Percentiles rank a stretch among this genome's conserved stretches.
phyloP scores from a whole-genome alignment of 1,140 invertebrate species.

The Ceratosolen fusciceps region DNA sequence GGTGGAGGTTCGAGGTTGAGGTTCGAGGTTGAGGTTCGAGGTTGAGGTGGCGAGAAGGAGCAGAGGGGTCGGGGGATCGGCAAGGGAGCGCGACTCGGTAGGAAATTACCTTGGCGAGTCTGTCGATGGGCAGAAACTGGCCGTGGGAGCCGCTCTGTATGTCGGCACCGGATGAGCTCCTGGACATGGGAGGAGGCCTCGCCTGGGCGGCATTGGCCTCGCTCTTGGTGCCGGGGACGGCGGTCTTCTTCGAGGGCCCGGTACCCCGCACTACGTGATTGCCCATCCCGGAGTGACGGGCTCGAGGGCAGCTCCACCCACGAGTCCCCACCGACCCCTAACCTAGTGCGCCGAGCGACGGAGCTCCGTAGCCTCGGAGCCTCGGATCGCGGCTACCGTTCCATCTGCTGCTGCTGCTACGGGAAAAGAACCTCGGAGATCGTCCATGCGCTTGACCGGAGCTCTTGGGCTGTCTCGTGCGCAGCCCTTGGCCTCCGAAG shows the following conservation, averaged over 20 bases:
- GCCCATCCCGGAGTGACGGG: slow-evolving; percentile 55
- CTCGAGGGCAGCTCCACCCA: not conserved
- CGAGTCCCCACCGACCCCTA: not conserved
- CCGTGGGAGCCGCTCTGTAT: slow-evolving; percentile 73
- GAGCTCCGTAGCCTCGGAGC: not conserved
- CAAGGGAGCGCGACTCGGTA: slow-evolving; percentile 6
- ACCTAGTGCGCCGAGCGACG: not conserved
- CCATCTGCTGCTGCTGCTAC: not conserved
- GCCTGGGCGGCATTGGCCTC: slow-evolving; percentile 35
- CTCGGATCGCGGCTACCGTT: not conserved
- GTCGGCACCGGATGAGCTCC: slow-evolving; percentile 75
- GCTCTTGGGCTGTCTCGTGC: not conserved
- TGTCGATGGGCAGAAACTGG: slow-evolving; percentile 79
- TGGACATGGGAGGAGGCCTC: slow-evolving; percentile 59
- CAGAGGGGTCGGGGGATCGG: not conserved
- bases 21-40: not conserved
- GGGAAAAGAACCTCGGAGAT: not conserved
- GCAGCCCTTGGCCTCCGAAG: not conserved
- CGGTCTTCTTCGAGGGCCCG: slow-evolving; percentile 47
- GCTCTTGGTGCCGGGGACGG: slow-evolving; percentile 16
- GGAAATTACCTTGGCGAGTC: slow-evolving; percentile 76
- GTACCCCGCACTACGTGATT: slow-evolving; percentile 57
- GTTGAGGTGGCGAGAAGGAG: too few species aligned
- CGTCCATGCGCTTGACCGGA: not conserved
- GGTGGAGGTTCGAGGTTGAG: too few species aligned